Evolutionary conservation across 2,113 vertebrate genomes (phyloP), one percentile per base, ranked within the genome.

Genomic region (Cromileptes altivelis): DNA sequence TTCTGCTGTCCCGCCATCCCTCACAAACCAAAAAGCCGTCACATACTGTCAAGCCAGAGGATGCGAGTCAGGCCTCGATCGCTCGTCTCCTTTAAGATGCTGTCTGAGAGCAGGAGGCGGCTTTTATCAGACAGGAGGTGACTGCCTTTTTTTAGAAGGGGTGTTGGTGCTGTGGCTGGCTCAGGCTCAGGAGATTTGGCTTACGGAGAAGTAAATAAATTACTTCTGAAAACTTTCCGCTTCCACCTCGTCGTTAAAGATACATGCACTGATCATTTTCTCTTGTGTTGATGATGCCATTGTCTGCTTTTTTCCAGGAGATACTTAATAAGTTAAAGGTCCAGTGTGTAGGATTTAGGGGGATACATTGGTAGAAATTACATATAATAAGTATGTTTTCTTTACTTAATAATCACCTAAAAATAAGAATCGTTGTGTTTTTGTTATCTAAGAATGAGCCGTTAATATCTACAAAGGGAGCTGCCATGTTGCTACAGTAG

Each of bases 171-270:
- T 68, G 61, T 23, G 42, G 37, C 80, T 75, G 71, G 64, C 67
- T 80, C 11, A 42, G 52, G 71, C 37, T 79, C 68, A 78, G 70
- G 58, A 80, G 86, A 89, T 81, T 62, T 91, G 78, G 70, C 67
- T 64, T 53, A 25, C 61, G 75, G 42, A 69, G 42, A 78, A 78
- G 56, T 74, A 68, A 70, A 75, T 40, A 64, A 81, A 85, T 55
- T 40, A 27, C 42, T 75, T 63, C 42, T 62, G 65, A 78, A 68
- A 72, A 56, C 65, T 3, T 69, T 52, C 2, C 67, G 30, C 25
- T 3, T 64, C 37, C 23, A 50, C 42, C 27, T 70, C 21, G 13
- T 53, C 62, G 21, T 73, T 78, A 27, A 61, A 69, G 80, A 81
- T 4, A 21, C 37, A 8, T 72, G 0, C 50, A 23, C 49, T 18